Evolutionary conservation across 2,797 vertebrate genomes (phyloP).

Genomic region (Arnoldichthys spilopterus): DNA sequence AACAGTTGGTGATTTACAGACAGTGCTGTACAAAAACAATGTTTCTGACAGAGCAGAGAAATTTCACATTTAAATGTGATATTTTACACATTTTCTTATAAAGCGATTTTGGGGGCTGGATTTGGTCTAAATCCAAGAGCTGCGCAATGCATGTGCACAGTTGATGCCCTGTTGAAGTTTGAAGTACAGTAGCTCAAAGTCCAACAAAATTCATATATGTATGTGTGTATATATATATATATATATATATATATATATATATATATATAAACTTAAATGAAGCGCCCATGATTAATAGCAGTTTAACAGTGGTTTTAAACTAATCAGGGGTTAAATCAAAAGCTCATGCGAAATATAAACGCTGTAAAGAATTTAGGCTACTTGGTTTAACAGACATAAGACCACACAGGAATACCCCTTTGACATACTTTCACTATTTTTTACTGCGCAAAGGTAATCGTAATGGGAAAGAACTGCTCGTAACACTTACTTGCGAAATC

Average conservation of each 20-base stretch:
- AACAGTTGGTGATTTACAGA: background rate
- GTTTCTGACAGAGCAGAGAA: background rate
- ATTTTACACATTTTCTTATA: no score
- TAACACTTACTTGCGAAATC: background rate
- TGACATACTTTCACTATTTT: background rate
- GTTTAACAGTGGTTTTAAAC: background rate
- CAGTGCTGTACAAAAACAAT: background rate
- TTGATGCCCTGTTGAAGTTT: slow-evolving; percentile 14
- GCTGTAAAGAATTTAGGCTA: background rate
- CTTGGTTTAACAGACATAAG: background rate
- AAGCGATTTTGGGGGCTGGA: no score
- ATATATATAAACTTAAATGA: background rate
- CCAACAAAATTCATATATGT: no score
- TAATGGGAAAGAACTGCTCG: background rate
- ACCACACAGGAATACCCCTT: background rate
- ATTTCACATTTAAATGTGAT: background rate
- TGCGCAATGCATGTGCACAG: slow-evolving; percentile 32
- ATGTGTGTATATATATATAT: no score
- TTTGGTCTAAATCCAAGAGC: background rate
- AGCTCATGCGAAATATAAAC: background rate
- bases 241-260: no score
- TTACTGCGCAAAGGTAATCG: background rate
- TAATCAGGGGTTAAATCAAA: background rate
- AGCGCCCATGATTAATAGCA: background rate
- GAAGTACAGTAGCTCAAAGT: background rate